Conservation (phyloP, 2,113 vertebrate genomes). For the Peromyscus maniculatus region DNA sequence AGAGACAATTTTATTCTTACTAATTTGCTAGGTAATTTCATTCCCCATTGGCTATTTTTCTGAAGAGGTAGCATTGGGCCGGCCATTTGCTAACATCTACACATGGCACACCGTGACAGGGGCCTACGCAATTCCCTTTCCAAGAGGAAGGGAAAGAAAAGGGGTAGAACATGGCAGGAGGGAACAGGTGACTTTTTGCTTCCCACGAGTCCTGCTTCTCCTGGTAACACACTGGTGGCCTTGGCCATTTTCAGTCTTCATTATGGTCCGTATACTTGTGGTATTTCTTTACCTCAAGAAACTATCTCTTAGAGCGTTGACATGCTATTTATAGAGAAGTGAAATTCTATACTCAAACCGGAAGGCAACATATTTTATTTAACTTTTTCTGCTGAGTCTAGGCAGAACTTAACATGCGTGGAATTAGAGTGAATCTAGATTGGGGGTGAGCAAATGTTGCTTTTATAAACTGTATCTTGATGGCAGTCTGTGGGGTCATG, state of each 20-base stretch:
- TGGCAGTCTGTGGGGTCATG: background rate
- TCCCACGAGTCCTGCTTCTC: background rate
- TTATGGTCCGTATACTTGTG: background rate
- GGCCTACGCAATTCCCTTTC: background rate
- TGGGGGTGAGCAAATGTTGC: background rate
- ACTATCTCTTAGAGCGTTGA: conserved; percentile 23
- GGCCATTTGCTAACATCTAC: background rate
- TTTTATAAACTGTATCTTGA: background rate
- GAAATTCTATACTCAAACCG: conserved; percentile 67
- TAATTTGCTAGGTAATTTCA: background rate
- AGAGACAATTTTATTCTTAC: background rate
- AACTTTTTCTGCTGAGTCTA: conserved; percentile 2
- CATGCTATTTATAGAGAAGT: conserved; percentile 58
- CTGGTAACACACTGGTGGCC: background rate
- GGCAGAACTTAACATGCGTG: background rate
- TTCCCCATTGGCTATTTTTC: background rate
- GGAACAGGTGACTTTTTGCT: background rate
- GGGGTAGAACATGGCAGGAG: background rate
- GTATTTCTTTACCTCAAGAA: conserved; percentile 53
- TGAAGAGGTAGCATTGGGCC: background rate
- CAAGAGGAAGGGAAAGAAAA: background rate
- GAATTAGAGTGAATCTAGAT: background rate
- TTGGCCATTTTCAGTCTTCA: conserved; percentile 12
- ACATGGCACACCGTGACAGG: background rate
- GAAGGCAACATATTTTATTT: conserved; percentile 59